Evolutionary conservation across 2,113 vertebrate species (phyloP).

Genomic region (Rhabdomys dilectus): DNA sequence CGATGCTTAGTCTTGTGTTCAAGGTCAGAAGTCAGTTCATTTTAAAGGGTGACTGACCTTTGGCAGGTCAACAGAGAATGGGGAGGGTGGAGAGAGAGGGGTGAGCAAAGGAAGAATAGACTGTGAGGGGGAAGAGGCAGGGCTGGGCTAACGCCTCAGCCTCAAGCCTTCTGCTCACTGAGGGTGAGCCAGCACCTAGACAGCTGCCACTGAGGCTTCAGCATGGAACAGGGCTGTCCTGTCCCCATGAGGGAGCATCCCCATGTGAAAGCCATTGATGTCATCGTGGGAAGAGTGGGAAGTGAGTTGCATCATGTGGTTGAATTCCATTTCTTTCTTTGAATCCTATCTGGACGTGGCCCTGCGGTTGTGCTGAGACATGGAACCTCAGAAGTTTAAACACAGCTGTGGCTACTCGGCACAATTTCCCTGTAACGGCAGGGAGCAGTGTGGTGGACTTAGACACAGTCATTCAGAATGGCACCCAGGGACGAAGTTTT

Average conservation of each 20-base stretch:
- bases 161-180: background rate
- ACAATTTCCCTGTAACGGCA: background rate
- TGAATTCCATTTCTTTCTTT: background rate
- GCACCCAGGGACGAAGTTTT: fast-evolving
- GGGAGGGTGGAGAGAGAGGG: too few species aligned
- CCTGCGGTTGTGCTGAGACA: background rate
- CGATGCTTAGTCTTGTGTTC: background rate
- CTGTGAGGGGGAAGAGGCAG: too few species aligned
- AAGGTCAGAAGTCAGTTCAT: background rate
- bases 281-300: background rate
- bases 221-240: background rate
- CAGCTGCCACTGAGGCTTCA: background rate
- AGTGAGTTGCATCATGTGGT: background rate
- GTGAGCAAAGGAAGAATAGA: background rate
- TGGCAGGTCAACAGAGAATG: background rate
- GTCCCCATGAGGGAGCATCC: background rate
- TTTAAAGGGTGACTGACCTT: background rate
- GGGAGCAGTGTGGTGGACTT: background rate
- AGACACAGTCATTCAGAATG: background rate
- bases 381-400: background rate
- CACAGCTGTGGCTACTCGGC: background rate
- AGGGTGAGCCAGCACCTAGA: background rate
- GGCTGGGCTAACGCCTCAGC: background rate
- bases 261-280: background rate
- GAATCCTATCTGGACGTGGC: background rate